A percentile compares a stretch with the other conserved stretches of the same genome.
phyloP scores from a whole-genome alignment of 2,888 invertebrate species.

The Hirtodrosophila histrioides region DNA sequence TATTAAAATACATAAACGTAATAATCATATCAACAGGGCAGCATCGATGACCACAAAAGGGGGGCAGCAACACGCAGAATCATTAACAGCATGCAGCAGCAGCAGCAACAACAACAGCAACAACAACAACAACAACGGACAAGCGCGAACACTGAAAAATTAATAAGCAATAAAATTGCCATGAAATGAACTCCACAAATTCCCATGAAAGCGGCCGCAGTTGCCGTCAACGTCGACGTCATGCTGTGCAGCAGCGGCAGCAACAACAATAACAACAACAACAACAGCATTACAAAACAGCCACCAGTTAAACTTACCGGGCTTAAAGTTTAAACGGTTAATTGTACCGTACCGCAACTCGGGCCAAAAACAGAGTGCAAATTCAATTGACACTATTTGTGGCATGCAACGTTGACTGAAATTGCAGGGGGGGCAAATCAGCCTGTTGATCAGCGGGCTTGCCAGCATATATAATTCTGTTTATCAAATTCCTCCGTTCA shows the following conservation, averaged over 20 bases:
- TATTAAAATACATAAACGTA: slow-evolving; percentile 83
- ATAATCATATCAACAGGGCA: slow-evolving; percentile 83
- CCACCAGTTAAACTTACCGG: slow-evolving; percentile 54
- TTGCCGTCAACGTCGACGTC: slow-evolving; percentile 38
- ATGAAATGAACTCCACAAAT: slow-evolving; percentile 83
- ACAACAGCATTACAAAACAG: slow-evolving; percentile 12
- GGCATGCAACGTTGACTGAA: slow-evolving; percentile 39
- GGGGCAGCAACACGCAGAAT: slow-evolving; percentile 56
- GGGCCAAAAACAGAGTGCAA: slow-evolving; percentile 56
- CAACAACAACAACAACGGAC: slow-evolving; percentile 38
- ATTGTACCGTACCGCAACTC: slow-evolving; percentile 48
- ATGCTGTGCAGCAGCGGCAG: slow-evolving; percentile 35
- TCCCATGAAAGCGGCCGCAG: slow-evolving; percentile 82
- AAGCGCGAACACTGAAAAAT: slow-evolving; percentile 79
- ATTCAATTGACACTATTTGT: slow-evolving; percentile 76
- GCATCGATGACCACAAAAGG: slow-evolving; percentile 37
- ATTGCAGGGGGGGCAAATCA: neutral
- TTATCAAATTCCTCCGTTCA: neutral
- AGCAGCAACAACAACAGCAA: slow-evolving; percentile 27
- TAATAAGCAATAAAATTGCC: slow-evolving; percentile 84
- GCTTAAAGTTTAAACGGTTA: slow-evolving; percentile 67
- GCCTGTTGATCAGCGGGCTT: slow-evolving; percentile 30
- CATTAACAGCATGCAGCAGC: slow-evolving; percentile 70
- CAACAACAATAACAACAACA: slow-evolving; percentile 27
- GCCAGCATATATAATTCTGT: no score